Percentiles rank a stretch among this genome's conserved stretches.
Conservation (phyloP, 1,140 invertebrate genomes). For the Brachionus calyciflorus region DNA sequence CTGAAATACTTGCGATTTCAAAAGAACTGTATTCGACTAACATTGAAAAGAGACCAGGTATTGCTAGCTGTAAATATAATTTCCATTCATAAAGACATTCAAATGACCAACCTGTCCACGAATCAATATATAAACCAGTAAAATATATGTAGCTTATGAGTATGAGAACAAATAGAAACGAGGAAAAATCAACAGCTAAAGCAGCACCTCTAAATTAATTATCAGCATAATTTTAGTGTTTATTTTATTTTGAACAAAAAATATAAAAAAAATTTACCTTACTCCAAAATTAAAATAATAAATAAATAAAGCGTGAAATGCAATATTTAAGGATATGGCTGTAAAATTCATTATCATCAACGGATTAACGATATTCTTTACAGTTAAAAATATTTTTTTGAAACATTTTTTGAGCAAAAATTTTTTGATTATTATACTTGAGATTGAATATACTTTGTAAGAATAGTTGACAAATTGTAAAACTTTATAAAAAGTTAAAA, state of each 20-base stretch:
- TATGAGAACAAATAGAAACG: neutral
- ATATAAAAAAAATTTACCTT: too few species aligned
- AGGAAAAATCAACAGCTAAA: conserved; percentile 32
- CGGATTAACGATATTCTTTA: conserved; percentile 36
- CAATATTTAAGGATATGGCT: neutral
- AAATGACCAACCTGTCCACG: conserved; percentile 38
- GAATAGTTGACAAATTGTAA: conserved; percentile 21
- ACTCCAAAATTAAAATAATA: conserved; percentile 28
- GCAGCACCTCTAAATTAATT: conserved; percentile 45
- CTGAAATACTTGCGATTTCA: conserved; percentile 29
- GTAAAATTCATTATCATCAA: conserved; percentile 22
- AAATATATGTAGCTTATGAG: conserved; percentile 6
- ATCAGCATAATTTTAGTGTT: too few species aligned
- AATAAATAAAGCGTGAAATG: conserved; percentile 3
- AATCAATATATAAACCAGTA: neutral
- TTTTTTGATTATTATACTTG: neutral
- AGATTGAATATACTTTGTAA: conserved; percentile 32
- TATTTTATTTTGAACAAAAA: too few species aligned
- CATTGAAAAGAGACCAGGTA: conserved; percentile 42
- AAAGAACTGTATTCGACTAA: conserved; percentile 30
- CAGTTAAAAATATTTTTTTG: too few species aligned
- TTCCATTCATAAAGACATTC: conserved; percentile 37
- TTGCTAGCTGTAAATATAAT: conserved; percentile 17
- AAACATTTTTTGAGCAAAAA: neutral
- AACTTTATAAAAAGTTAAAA: conserved; percentile 2